Conservation (phyloP, 2,888 invertebrate species). For the Ormyrus labotus region DNA sequence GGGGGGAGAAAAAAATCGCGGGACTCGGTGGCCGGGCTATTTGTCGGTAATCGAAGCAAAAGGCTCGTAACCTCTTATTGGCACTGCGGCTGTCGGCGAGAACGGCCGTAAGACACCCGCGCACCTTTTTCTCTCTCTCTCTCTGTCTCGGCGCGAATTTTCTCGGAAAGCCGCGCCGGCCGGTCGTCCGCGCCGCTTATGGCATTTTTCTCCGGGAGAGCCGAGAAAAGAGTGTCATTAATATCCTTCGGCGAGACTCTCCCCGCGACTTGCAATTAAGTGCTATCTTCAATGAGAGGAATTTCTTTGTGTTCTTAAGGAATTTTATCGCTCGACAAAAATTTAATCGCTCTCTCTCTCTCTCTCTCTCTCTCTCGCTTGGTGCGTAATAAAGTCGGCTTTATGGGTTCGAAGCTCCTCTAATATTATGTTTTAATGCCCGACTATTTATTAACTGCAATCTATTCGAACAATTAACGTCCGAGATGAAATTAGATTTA, state of each 20-base stretch:
- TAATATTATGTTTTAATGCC: too few species aligned
- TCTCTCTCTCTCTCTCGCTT: too few species aligned
- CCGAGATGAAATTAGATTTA: too few species aligned
- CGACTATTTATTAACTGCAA: too few species aligned
- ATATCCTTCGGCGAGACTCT: neutral
- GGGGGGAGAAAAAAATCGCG: neutral
- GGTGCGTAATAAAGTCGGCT: too few species aligned
- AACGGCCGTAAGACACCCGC: neutral
- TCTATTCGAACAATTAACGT: too few species aligned
- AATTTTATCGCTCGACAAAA: neutral
- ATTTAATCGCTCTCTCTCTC: too few species aligned
- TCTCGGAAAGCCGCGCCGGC: neutral
- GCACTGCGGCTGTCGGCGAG: neutral
- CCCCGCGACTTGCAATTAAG: neutral
- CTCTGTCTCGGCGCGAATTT: neutral
- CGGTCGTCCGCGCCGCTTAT: too few species aligned
- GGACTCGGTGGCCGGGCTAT: neutral
- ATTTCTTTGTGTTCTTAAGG: neutral
- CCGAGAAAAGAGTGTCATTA: neutral
- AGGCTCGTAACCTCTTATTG: neutral
- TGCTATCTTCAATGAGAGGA: neutral
- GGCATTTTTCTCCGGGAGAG: too few species aligned
- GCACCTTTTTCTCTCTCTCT: neutral
- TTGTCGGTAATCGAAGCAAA: slow-evolving; percentile 34
- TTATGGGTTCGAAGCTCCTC: too few species aligned